Percentiles rank a stretch among this genome's conserved stretches.
phyloP scores from a whole-genome alignment of 2,113 vertebrate genomes.

The Hydrochoerus hydrochaeris region DNA sequence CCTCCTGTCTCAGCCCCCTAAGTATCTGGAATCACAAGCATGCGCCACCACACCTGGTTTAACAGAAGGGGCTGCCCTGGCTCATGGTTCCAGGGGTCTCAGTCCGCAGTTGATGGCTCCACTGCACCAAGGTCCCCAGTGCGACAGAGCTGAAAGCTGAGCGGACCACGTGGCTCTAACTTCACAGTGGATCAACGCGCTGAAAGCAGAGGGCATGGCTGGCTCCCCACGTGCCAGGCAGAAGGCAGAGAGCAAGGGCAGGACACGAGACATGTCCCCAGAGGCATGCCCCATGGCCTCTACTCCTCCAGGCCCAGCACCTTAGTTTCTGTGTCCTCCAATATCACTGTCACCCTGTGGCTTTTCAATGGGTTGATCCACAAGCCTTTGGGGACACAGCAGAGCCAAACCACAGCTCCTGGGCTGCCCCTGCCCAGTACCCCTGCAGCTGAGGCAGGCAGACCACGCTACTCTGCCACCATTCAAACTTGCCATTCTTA shows the following conservation, averaged over 20 bases:
- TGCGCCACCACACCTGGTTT: not conserved
- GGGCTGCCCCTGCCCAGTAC: accelerated
- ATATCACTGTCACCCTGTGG: not conserved
- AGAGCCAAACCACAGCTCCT: not conserved
- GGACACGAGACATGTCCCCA: not conserved
- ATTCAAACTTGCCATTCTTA: not conserved
- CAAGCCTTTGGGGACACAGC: not conserved
- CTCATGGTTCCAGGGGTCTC: not conserved
- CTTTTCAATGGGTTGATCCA: not conserved
- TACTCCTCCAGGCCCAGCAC: not conserved
- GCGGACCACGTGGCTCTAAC: too few relatives aligned
- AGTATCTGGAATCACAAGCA: not conserved
- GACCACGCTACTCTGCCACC: accelerated
- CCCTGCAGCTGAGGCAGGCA: not conserved
- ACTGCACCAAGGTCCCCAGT: not conserved
- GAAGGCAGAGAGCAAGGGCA: not conserved
- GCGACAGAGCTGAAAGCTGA: not conserved
- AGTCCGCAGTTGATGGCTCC: not conserved
- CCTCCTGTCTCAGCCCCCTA: not conserved
- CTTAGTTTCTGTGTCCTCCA: not conserved
- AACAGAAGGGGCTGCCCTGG: not conserved
- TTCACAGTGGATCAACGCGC: not conserved
- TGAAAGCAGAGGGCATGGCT: not conserved
- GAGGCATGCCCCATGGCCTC: not conserved
- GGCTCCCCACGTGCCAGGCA: not conserved